Conservation (phyloP, 1,140 invertebrate genomes). For the Brachionus plicatilis region DNA sequence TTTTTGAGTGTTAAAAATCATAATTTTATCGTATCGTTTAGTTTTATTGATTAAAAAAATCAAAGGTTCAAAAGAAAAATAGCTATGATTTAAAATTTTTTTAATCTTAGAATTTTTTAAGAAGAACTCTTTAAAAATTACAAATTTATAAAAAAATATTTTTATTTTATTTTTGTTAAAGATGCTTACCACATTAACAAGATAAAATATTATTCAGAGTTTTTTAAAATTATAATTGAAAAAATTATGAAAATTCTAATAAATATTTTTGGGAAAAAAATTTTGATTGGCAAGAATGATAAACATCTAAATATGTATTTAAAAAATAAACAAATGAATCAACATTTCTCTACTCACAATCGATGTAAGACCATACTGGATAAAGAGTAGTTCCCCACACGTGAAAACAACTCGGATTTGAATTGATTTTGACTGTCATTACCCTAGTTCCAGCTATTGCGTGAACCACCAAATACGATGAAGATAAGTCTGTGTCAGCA, state of each 20-base stretch:
- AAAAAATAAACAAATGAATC: not conserved
- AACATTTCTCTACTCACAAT: not conserved
- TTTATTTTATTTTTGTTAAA: too few species aligned
- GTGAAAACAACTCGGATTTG: constrained; percentile 1
- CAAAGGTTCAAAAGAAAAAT: too few species aligned
- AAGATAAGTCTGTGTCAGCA: not conserved
- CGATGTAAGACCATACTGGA: not conserved
- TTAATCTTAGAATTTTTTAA: too few species aligned
- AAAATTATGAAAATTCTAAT: not conserved
- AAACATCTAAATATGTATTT: not conserved
- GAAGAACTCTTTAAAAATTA: too few species aligned
- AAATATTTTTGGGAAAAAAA: not conserved
- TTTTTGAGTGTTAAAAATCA: too few species aligned
- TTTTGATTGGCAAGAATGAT: not conserved
- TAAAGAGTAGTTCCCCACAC: constrained; percentile 30
- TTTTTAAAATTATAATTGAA: not conserved
- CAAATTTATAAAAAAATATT: too few species aligned
- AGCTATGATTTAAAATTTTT: too few species aligned
- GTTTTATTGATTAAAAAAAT: too few species aligned
- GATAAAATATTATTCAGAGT: not conserved
- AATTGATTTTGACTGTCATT: not conserved
- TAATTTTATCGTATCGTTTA: too few species aligned
- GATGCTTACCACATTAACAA: not conserved
- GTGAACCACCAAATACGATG: not conserved
- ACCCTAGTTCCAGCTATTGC: constrained; percentile 26